Percentiles rank a stretch among this genome's conserved stretches.
These are phyloP conservation scores for Sycophaga agraensis DNA, from an alignment of 1,140 invertebrate species.

Conservation along the genomic window DNA sequence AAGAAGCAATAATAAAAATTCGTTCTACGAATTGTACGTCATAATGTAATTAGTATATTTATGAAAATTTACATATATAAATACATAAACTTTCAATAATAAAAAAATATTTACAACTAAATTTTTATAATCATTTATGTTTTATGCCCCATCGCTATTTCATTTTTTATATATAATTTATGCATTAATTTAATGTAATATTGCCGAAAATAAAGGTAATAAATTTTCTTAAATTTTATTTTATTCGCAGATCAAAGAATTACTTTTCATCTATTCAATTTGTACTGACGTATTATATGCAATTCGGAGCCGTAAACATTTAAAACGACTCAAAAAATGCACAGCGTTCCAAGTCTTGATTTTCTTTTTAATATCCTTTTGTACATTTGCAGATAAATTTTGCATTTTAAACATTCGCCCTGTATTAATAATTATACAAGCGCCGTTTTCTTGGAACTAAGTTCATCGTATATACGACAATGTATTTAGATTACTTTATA, in stretches of 20 bases:
- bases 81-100: slow-evolving; percentile 51
- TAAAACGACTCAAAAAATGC: slow-evolving; percentile 25
- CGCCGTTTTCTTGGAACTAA: not conserved
- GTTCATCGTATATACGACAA: not conserved
- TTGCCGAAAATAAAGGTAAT: slow-evolving; percentile 53
- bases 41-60: slow-evolving; percentile 43
- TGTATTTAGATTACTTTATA: not conserved
- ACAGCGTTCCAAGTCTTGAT: not conserved
- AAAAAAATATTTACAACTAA: slow-evolving; percentile 52
- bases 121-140: slow-evolving; percentile 40
- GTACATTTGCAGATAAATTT: slow-evolving; percentile 8
- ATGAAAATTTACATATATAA: slow-evolving; percentile 18
- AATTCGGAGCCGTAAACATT: slow-evolving; percentile 33
- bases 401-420: slow-evolving; percentile 1
- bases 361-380: not conserved
- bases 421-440: not conserved
- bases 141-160: slow-evolving; percentile 34
- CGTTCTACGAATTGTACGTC: slow-evolving; percentile 50
- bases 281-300: slow-evolving; percentile 54
- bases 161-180: slow-evolving; percentile 25
- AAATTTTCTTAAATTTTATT: slow-evolving; percentile 37
- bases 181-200: slow-evolving; percentile 43
- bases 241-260: slow-evolving; percentile 30
- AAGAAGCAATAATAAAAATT: slow-evolving; percentile 54
- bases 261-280: slow-evolving; percentile 43